These are phyloP conservation scores for Corythornis vintsioides DNA, from an alignment of 2,113 vertebrate species.

Conservation along the genomic window DNA sequence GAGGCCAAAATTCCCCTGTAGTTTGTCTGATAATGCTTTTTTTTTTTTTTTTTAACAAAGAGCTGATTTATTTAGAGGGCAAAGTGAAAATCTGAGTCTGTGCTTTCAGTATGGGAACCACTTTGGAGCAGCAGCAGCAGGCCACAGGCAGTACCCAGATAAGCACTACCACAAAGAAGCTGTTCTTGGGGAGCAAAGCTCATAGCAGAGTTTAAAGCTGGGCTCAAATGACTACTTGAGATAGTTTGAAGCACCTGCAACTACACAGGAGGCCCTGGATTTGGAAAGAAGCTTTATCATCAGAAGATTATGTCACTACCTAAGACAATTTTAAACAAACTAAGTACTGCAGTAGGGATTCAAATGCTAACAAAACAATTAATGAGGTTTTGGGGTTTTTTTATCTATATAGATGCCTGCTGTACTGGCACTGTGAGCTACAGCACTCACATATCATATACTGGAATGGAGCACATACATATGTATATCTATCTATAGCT, in stretches of 20 bases:
- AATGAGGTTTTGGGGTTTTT: not conserved
- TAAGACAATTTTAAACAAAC: not conserved
- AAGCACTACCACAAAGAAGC: not conserved
- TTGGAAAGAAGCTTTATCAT: not conserved
- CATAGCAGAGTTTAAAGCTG: not conserved
- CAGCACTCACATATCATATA: not conserved
- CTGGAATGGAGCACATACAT: not conserved
- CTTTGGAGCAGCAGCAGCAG: not conserved
- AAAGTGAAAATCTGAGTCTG: not conserved
- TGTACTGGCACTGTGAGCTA: not conserved
- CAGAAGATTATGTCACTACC: not conserved
- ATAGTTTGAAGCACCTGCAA: slow-evolving; percentile 7
- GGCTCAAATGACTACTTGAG: not conserved
- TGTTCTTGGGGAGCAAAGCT: not conserved
- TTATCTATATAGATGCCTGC: not conserved
- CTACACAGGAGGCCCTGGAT: not conserved
- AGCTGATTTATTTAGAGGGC: not conserved
- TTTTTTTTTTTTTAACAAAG: not conserved
- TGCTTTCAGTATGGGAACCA: not conserved
- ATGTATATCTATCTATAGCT: not conserved
- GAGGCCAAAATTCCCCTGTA: not conserved
- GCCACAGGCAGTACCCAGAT: not conserved
- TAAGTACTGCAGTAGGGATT: not conserved
- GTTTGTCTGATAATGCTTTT: not conserved
- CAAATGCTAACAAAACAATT: not conserved